A percentile compares a stretch with the other conserved stretches of the same genome.
Evolutionary conservation across 2,888 invertebrate species (phyloP).

Genomic region (Heteromyza rotundicornis): DNA sequence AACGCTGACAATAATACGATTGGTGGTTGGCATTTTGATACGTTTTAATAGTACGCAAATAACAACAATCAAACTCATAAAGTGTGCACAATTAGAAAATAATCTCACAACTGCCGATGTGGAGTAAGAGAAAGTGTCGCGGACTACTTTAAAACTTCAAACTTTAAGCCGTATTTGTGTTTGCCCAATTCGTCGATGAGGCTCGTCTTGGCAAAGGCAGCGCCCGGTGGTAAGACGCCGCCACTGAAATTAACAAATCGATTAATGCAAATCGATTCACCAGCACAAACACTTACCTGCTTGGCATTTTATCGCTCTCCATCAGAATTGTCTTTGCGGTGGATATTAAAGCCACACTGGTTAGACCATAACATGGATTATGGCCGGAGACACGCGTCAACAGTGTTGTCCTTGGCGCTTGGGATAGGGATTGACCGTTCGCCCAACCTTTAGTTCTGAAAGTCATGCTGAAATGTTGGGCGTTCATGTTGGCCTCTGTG

Average conservation of each 20-base stretch:
- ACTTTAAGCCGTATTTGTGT: constrained; percentile 67
- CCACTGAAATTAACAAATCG: constrained; percentile 60
- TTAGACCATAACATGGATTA: constrained; percentile 75
- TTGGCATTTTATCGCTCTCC: constrained; percentile 76
- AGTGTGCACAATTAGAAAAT: no score
- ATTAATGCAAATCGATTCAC: no score
- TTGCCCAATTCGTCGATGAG: constrained; percentile 74
- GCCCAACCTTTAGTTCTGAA: constrained; percentile 80
- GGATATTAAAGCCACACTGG: constrained; percentile 72
- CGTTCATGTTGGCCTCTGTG: constrained; percentile 66
- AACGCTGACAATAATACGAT: constrained; percentile 14
- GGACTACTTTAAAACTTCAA: constrained; percentile 64
- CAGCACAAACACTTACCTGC: constrained; percentile 40
- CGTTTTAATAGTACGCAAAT: background rate
- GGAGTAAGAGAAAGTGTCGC: background rate
- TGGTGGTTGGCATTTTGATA: background rate
- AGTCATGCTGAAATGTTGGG: constrained; percentile 69
- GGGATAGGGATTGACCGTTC: constrained; percentile 64
- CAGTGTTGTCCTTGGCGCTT: constrained; percentile 69
- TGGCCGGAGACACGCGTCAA: constrained; percentile 66
- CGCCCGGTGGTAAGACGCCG: constrained; percentile 83
- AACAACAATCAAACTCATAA: background rate
- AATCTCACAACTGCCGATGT: background rate
- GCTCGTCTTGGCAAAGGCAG: constrained; percentile 80
- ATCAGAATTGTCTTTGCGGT: constrained; percentile 75